These are phyloP conservation scores for Rhyacichthys aspro DNA, from an alignment of 2,797 vertebrate species.

Conservation along the genomic window DNA sequence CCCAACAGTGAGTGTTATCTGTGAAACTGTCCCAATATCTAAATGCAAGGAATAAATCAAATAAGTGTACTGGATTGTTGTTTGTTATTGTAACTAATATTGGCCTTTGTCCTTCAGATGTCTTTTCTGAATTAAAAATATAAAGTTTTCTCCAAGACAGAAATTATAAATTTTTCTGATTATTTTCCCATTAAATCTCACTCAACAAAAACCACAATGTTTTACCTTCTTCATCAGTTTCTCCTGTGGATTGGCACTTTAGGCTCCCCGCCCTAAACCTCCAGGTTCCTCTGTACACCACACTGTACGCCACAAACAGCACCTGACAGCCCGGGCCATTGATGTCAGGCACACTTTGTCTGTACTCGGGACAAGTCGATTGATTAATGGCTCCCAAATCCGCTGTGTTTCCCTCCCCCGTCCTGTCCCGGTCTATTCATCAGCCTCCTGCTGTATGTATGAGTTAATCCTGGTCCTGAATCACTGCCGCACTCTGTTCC, in stretches of 20 bases:
- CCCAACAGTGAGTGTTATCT: no score
- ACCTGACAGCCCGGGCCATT: slow-evolving; percentile 45
- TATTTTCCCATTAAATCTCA: not conserved
- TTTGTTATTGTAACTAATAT: no score
- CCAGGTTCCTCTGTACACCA: slow-evolving; percentile 4
- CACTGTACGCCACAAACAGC: slow-evolving; percentile 26
- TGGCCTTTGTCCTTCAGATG: no score
- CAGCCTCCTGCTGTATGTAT: not conserved
- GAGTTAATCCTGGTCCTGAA: slow-evolving; percentile 16
- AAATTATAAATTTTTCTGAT: no score
- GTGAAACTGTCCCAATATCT: no score
- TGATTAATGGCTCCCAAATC: slow-evolving; percentile 55
- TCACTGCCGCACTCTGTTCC: slow-evolving; percentile 18
- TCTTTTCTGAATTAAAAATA: no score
- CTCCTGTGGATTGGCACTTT: not conserved
- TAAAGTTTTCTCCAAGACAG: no score
- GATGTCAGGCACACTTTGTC: slow-evolving; percentile 47
- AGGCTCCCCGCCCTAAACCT: not conserved
- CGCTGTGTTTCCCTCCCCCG: not conserved
- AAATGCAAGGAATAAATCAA: no score
- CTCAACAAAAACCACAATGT: not conserved
- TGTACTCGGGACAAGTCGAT: slow-evolving; percentile 37
- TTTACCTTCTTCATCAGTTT: not conserved
- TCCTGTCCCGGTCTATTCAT: not conserved
- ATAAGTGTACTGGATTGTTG: no score